Percentiles rank a stretch among this genome's conserved stretches.
Evolutionary conservation across 1,140 invertebrate species (phyloP).

Genomic region (Pseudoatta argentina): DNA sequence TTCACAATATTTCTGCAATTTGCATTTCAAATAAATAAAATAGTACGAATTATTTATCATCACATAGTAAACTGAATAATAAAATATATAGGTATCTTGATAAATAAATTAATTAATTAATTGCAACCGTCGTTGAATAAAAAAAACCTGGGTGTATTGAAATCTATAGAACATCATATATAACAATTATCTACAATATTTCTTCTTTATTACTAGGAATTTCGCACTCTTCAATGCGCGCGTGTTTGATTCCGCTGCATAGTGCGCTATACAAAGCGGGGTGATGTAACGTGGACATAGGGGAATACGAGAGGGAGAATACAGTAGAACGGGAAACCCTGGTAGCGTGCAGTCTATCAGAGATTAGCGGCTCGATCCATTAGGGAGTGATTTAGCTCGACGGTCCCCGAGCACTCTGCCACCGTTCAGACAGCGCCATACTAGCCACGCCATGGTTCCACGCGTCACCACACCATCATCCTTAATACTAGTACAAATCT

Average conservation of each 20-base stretch:
- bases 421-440: conserved; percentile 50
- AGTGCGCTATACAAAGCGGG: conserved; percentile 47
- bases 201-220: conserved; percentile 4
- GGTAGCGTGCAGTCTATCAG: conserved; percentile 79
- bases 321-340: conserved; percentile 46
- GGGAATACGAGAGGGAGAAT: conserved; percentile 53
- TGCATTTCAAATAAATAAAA: background rate
- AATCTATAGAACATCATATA: background rate
- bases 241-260: conserved; percentile 41
- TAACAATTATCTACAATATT: conserved; percentile 2
- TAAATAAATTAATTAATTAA: background rate
- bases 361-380: conserved; percentile 82
- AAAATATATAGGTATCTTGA: background rate
- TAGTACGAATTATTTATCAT: background rate
- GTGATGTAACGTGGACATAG: conserved; percentile 35
- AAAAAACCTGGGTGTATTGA: background rate
- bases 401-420: conserved; percentile 73
- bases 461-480: conserved; percentile 54
- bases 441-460: conserved; percentile 46
- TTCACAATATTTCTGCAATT: background rate
- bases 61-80: background rate
- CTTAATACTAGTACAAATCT: background rate
- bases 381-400: conserved; percentile 80
- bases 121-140: background rate
- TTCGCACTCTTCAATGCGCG: conserved; percentile 12